These are phyloP conservation scores for Heliocidaris tuberculata DNA, from an alignment of 35 echinoderm and acorn worm genomes.

Conservation along the genomic window DNA sequence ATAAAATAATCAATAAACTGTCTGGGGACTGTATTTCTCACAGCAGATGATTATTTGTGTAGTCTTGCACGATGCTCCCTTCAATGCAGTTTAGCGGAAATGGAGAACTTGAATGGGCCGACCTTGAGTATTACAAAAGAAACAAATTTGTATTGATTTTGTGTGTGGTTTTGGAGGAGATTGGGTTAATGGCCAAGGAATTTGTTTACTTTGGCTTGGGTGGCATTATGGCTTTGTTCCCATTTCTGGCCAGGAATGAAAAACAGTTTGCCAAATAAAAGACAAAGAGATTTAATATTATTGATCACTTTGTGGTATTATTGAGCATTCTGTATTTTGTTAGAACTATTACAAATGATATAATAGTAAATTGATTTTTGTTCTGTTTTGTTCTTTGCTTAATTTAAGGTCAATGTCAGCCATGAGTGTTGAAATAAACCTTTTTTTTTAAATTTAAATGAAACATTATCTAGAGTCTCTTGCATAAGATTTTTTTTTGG, in stretches of 20 bases:
- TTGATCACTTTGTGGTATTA: background rate
- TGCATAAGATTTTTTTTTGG: too few species aligned
- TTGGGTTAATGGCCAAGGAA: background rate
- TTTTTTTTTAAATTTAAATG: too few species aligned
- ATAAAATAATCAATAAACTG: background rate
- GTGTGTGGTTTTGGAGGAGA: background rate
- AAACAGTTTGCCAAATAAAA: background rate
- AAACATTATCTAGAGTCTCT: too few species aligned
- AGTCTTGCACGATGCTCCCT: background rate
- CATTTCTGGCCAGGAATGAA: background rate
- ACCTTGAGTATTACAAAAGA: background rate
- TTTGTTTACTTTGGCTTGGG: background rate
- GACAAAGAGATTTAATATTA: background rate
- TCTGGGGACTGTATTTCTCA: background rate
- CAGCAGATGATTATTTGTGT: background rate
- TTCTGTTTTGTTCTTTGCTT: background rate
- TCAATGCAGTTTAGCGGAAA: background rate
- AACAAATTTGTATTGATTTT: background rate
- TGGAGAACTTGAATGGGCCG: background rate
- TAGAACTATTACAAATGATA: background rate
- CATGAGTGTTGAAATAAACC: too few species aligned
- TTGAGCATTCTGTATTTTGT: background rate
- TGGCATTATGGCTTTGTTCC: background rate
- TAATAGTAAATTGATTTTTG: too few species aligned
- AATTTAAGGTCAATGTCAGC: background rate